These are phyloP conservation scores for Podilymbus podiceps DNA, from an alignment of 2,113 vertebrate species.

Conservation along the genomic window DNA sequence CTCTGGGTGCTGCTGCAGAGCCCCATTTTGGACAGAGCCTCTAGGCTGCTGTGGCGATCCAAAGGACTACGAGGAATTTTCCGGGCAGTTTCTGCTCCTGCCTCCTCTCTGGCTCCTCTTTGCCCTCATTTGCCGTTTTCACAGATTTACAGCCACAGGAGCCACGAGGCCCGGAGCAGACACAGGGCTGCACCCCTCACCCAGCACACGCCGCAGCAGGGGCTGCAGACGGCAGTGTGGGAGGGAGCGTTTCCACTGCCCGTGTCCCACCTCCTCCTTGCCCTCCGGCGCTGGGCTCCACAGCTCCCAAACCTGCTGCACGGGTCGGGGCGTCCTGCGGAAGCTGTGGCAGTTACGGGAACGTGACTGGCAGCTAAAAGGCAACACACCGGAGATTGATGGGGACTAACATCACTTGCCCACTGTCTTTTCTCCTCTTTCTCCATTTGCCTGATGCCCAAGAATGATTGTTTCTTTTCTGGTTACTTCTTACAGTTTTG, in stretches of 20 bases:
- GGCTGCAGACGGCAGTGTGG: fast-evolving
- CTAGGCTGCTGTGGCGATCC: background rate
- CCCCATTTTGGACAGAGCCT: background rate
- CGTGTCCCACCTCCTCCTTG: too few relatives aligned
- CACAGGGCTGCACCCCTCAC: background rate
- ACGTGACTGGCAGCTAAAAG: background rate
- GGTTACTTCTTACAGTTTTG: background rate
- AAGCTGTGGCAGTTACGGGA: fast-evolving
- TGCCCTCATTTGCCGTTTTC: background rate
- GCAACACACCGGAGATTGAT: background rate
- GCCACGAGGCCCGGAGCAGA: fast-evolving
- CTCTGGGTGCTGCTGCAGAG: fast-evolving
- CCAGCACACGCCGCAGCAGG: fast-evolving
- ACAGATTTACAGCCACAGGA: background rate
- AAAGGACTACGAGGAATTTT: background rate
- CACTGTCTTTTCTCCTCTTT: background rate
- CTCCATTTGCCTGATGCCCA: background rate
- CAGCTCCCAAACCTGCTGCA: background rate
- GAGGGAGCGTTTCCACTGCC: background rate
- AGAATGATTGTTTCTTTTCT: background rate
- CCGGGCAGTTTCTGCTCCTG: background rate
- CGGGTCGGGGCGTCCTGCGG: background rate
- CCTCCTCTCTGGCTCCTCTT: background rate
- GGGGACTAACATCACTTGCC: background rate
- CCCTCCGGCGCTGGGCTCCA: background rate